phyloP scores from a whole-genome alignment of 2,113 vertebrate genomes.

The Jaculus jaculus region DNA sequence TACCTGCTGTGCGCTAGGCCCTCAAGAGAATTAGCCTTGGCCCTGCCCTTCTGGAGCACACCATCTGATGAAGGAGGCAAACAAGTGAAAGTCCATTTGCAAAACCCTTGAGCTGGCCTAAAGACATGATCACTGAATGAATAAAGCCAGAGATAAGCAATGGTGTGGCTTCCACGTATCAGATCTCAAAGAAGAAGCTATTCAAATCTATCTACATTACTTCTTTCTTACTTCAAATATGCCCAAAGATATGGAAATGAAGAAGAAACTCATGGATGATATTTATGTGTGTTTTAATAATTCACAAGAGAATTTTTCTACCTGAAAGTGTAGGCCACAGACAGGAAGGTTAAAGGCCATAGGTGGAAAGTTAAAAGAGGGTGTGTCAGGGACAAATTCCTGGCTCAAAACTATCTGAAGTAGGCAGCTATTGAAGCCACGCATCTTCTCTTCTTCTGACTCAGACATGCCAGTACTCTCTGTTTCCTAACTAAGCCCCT shows the following conservation, averaged over 20 bases:
- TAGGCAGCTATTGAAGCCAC: background rate
- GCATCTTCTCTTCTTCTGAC: background rate
- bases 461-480: background rate
- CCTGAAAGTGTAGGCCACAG: background rate
- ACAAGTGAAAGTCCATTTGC: background rate
- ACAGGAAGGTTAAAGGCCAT: background rate
- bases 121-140: background rate
- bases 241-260: background rate
- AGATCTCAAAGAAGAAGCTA: background rate
- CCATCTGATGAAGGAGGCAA: background rate
- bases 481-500: background rate
- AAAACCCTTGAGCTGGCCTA: background rate
- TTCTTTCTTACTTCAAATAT: background rate
- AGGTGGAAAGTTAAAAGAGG: slow-evolving; percentile 9
- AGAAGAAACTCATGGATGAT: background rate
- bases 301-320: slow-evolving; percentile 11
- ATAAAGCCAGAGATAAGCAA: background rate
- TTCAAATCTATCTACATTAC: background rate
- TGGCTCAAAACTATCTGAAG: background rate
- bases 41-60: background rate
- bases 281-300: background rate
- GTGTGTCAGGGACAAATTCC: background rate
- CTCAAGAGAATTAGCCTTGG: background rate
- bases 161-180: background rate
- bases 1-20: background rate